phyloP scores from a whole-genome alignment of 2,113 vertebrate species.

The Microcebus lehilahytsara region DNA sequence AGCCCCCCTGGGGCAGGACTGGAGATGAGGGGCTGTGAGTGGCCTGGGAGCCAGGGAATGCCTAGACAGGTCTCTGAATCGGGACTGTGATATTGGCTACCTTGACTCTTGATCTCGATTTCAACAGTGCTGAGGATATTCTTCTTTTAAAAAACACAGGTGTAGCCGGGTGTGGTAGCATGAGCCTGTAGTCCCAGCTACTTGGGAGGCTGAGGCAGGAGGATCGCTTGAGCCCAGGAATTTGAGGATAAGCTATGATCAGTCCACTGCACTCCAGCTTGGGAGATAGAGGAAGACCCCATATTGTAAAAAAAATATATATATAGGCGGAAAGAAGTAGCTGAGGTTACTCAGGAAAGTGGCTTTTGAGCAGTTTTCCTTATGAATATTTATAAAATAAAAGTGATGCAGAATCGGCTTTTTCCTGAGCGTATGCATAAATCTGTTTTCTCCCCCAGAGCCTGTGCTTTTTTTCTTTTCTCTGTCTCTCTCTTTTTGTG shows the following conservation, averaged over 20 bases:
- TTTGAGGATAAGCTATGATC: too few relatives aligned
- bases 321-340: constrained; percentile 24
- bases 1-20: neutral
- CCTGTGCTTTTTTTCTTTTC: neutral
- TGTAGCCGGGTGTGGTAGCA: too few relatives aligned
- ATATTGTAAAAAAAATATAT: neutral
- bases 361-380: neutral
- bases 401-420: neutral
- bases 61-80: neutral
- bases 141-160: neutral
- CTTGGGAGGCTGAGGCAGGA: too few relatives aligned
- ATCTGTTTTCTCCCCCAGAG: neutral
- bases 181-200: too few relatives aligned
- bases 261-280: too few relatives aligned
- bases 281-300: too few relatives aligned
- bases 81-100: neutral
- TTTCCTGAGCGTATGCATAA: neutral
- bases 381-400: constrained; percentile 38
- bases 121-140: neutral
- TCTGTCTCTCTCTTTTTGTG: constrained; percentile 5
- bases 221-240: too few relatives aligned
- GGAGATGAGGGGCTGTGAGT: neutral
- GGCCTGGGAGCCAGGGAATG: neutral
- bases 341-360: neutral
- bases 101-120: neutral